A percentile compares a stretch with the other conserved stretches of the same genome.
Evolutionary conservation across 2,888 invertebrate species (phyloP).

Genomic region (Hypomecis punctinalis): DNA sequence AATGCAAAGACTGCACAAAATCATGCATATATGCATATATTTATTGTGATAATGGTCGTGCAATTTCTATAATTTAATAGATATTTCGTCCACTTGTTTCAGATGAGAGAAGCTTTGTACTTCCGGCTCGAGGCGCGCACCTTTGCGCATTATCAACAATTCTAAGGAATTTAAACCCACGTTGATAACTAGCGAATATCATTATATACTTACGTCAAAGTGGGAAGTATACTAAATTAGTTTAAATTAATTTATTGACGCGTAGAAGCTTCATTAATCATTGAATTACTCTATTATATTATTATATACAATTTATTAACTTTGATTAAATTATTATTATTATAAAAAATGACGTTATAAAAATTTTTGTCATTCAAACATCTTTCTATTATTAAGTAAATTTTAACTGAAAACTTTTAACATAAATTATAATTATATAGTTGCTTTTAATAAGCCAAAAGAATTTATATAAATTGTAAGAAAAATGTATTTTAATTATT

Average conservation of each 20-base stretch:
- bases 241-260: slow-evolving; percentile 87
- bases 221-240: slow-evolving; percentile 87
- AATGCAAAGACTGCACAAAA: too few species aligned
- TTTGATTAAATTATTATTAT: slow-evolving; percentile 86
- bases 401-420: slow-evolving; percentile 84
- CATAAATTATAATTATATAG: slow-evolving; percentile 84
- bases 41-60: not conserved
- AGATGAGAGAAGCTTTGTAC: slow-evolving; percentile 36
- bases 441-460: slow-evolving; percentile 86
- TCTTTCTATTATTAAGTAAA: slow-evolving; percentile 84
- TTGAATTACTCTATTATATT: slow-evolving; percentile 86
- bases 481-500: slow-evolving; percentile 84
- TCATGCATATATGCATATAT: too few species aligned
- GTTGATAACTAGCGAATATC: slow-evolving; percentile 81
- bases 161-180: slow-evolving; percentile 79
- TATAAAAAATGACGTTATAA: slow-evolving; percentile 84
- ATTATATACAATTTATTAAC: slow-evolving; percentile 86
- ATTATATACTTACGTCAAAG: slow-evolving; percentile 72
- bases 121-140: slow-evolving; percentile 64
- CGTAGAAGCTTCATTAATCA: slow-evolving; percentile 86
- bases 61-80: not conserved
- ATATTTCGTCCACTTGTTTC: slow-evolving; percentile 27
- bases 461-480: slow-evolving; percentile 86
- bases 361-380: slow-evolving; percentile 85
- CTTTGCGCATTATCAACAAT: slow-evolving; percentile 77